Conservation (phyloP, 2,797 vertebrate genomes). For the Cheirogaleus major region DNA sequence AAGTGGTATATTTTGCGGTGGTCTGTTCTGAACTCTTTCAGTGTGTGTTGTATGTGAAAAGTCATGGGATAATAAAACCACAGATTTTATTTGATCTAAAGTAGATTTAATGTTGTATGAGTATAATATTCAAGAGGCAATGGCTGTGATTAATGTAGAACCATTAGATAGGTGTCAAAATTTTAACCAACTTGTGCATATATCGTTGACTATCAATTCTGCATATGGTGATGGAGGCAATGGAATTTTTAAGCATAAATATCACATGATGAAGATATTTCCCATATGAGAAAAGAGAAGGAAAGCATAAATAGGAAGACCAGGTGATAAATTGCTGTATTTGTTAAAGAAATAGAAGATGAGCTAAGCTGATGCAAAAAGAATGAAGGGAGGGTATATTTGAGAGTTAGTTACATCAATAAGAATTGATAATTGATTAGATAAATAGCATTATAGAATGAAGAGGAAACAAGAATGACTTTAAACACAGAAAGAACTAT, state of each 20-base stretch:
- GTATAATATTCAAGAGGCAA: background rate
- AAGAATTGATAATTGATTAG: background rate
- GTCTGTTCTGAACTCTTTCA: background rate
- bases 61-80: background rate
- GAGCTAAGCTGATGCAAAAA: background rate
- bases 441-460: background rate
- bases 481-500: background rate
- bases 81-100: background rate
- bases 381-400: too few relatives aligned
- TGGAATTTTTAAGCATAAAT: background rate
- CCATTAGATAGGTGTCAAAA: background rate
- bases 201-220: background rate
- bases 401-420: background rate
- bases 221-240: background rate
- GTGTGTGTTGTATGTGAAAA: background rate
- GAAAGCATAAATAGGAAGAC: background rate
- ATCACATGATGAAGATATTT: background rate
- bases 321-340: background rate
- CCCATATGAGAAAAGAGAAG: background rate
- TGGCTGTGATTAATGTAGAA: background rate
- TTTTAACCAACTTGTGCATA: background rate
- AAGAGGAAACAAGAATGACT: background rate
- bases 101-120: background rate
- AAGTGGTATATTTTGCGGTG: background rate
- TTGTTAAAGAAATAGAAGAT: background rate